Conservation (phyloP, 2,888 invertebrate genomes). For the Amitus sp. region DNA sequence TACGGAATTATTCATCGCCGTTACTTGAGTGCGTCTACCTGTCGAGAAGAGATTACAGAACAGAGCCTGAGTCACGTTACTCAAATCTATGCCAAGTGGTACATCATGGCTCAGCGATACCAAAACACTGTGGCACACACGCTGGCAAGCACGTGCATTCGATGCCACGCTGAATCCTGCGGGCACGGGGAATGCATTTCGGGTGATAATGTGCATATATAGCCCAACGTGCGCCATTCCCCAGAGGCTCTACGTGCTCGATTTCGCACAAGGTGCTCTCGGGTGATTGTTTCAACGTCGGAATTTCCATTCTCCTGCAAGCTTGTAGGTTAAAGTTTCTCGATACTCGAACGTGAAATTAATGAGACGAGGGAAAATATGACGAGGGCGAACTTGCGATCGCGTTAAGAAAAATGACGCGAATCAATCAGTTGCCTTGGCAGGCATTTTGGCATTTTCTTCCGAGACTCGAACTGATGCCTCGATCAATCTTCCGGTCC, state of each 20-base stretch:
- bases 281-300: not conserved
- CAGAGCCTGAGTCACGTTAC: slow-evolving; percentile 39
- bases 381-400: no score
- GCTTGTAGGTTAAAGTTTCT: no score
- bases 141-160: slow-evolving; percentile 45
- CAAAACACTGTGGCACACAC: slow-evolving; percentile 32
- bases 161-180: no score
- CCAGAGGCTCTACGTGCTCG: slow-evolving; percentile 30
- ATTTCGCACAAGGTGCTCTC: not conserved
- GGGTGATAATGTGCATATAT: slow-evolving; percentile 52
- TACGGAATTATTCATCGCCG: slow-evolving; percentile 36
- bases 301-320: not conserved
- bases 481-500: slow-evolving; percentile 32
- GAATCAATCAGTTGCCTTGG: slow-evolving; percentile 37
- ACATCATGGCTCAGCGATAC: slow-evolving; percentile 35
- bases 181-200: slow-evolving; percentile 47
- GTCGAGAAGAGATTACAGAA: slow-evolving; percentile 40
- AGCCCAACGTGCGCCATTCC: slow-evolving; percentile 35
- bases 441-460: slow-evolving; percentile 34
- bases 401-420: slow-evolving; percentile 25
- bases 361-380: no score
- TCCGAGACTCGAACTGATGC: slow-evolving; percentile 31
- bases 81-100: slow-evolving; percentile 35
- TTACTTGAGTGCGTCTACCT: slow-evolving; percentile 33
- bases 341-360: slow-evolving; percentile 5